Evolutionary conservation across 2,113 vertebrate genomes (phyloP), one percentile per base, ranked within the genome.

Genomic region (Phycodurus eques): DNA sequence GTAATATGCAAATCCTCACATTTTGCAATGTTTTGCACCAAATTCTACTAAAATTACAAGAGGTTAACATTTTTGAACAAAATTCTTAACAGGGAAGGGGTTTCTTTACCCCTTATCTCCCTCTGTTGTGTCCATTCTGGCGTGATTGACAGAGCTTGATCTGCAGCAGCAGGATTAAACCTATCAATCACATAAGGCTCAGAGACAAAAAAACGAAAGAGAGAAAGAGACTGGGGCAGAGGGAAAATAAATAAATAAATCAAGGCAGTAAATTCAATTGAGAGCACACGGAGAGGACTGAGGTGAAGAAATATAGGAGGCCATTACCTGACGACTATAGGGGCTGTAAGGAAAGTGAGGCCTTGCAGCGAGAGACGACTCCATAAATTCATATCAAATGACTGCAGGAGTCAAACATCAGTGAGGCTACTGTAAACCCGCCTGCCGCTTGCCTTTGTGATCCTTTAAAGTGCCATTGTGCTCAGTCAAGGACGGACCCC

Each of bases 331-430:
- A 87, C 90, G 85, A 89, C 87, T 61, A 61, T 61, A 61, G 81
- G 85, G 90, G 90, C 90, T 86, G 77, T 70, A 61, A 82, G 84
- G 86, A 92, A 88, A 89, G 85, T 85, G 87, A 88, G 88, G 88
- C 85, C 79, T 86, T 87, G 88, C 83, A 88, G 89, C 59, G 2
- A 35, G 31, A 61, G 59, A 61, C 59, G 80, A 88, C 83, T 88
- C 90, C 88, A 92, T 93, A 93, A 93, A 93, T 93, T 92, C 87
- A 88, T 90, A 91, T 90, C 86, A 91, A 92, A 90, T 86, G 88
- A 89, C 91, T 88, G 82, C 81, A 83, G 80, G 83, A 92, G 88
- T 85, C 82, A 88, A 86, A 85, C 77, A 89, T 89, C 79, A 77
- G 84, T 70, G 88, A 85, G 81, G 85, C 78, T 86, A 88, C 88